A percentile compares a stretch with the other conserved stretches of the same genome.
Conservation (phyloP, 2,888 invertebrate species). For the Shargacucullia verbasci region DNA sequence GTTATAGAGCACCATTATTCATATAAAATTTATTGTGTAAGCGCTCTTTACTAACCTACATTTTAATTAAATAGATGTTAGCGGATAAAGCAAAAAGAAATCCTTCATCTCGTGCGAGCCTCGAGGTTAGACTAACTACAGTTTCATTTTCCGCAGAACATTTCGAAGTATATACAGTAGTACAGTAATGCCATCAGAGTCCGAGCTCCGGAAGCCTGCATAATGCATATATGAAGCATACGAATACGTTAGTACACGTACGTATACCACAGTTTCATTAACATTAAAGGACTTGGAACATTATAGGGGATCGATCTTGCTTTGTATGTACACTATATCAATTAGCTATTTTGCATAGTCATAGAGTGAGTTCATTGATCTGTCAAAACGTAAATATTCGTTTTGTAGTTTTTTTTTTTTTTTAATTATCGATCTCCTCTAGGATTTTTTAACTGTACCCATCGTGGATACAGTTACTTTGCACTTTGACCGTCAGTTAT, state of each 20-base stretch:
- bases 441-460: too few relatives aligned
- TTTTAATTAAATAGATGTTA: conserved; percentile 20
- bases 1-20: too few relatives aligned
- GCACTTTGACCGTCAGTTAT: too few relatives aligned
- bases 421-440: too few relatives aligned
- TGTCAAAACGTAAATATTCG: too few relatives aligned
- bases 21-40: too few relatives aligned
- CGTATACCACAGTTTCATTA: conserved; percentile 41
- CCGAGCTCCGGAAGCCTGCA: conserved; percentile 61
- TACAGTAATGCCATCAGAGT: conserved; percentile 60
- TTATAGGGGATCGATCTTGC: conserved; percentile 24
- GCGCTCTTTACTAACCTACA: too few relatives aligned
- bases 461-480: too few relatives aligned
- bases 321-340: too few relatives aligned
- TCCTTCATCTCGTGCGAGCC: conserved; percentile 17
- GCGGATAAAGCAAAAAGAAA: conserved; percentile 20
- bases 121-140: conserved; percentile 45
- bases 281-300: conserved; percentile 26
- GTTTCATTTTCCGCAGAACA: conserved; percentile 46
- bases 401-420: too few relatives aligned
- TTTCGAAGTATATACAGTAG: conserved; percentile 42
- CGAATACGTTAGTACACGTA: conserved; percentile 39
- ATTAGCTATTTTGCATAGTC: too few relatives aligned
- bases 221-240: conserved; percentile 62
- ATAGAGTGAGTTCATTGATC: too few relatives aligned